These are phyloP conservation scores for Herpetotheres cachinnans DNA, from an alignment of 2,113 vertebrate species.

Conservation along the genomic window DNA sequence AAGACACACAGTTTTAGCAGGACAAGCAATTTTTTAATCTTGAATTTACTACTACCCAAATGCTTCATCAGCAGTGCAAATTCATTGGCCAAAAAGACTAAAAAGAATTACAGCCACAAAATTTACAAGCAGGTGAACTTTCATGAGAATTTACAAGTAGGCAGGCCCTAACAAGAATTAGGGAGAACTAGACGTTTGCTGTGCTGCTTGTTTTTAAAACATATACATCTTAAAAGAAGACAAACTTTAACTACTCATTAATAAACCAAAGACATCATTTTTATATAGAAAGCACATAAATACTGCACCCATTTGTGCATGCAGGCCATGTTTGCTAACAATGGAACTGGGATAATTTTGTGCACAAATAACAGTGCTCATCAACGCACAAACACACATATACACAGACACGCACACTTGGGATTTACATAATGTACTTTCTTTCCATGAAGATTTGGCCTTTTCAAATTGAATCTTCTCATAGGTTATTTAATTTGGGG, in stretches of 20 bases:
- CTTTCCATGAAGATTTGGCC: not conserved
- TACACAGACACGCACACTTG: not conserved
- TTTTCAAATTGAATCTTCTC: not conserved
- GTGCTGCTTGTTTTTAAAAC: not conserved
- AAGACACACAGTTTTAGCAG: not conserved
- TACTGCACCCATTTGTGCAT: not conserved
- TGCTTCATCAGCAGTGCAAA: not conserved
- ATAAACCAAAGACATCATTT: not conserved
- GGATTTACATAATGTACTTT: not conserved
- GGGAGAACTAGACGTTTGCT: not conserved
- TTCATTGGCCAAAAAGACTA: not conserved
- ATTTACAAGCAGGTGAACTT: not conserved
- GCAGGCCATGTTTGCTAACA: not conserved
- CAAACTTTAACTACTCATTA: not conserved
- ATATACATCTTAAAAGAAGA: not conserved
- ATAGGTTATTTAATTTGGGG: not conserved
- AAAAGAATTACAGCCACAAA: not conserved
- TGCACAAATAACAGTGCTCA: not conserved
- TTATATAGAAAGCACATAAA: not conserved
- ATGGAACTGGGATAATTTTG: not conserved
- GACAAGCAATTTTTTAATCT: not conserved
- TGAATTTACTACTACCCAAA: not conserved
- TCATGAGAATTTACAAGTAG: not conserved
- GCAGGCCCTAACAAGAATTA: not conserved
- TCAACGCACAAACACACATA: not conserved